Evolutionary conservation across 2,888 invertebrate species (phyloP).

Genomic region (Acheta domesticus): DNA sequence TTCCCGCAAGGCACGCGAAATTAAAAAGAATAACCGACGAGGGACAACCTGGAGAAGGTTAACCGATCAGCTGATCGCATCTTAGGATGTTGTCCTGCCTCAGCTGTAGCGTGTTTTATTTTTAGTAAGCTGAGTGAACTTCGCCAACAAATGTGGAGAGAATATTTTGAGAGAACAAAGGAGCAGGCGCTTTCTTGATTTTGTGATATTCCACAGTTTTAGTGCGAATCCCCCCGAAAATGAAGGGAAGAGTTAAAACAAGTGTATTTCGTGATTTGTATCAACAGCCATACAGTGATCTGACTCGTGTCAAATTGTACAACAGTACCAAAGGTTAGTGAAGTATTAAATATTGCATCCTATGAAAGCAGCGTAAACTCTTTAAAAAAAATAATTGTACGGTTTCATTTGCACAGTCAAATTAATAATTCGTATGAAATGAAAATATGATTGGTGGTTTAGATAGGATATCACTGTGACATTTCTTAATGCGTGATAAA

Average conservation of each 20-base stretch:
- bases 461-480: too few relatives aligned
- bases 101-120: constrained; percentile 24
- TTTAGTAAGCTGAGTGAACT: constrained; percentile 19
- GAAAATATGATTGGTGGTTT: too few relatives aligned
- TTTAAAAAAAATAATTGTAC: too few relatives aligned
- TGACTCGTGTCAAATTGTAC: constrained; percentile 43
- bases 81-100: constrained; percentile 5
- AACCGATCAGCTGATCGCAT: not conserved
- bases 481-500: too few relatives aligned
- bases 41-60: not conserved
- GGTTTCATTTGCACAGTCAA: too few relatives aligned
- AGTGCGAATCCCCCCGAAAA: constrained; percentile 23
- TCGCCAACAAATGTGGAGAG: not conserved
- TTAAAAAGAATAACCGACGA: too few relatives aligned
- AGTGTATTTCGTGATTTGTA: constrained; percentile 46
- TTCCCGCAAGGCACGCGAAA: too few relatives aligned
- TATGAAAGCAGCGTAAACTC: too few relatives aligned
- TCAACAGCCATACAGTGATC: constrained; percentile 52
- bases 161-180: constrained; percentile 10
- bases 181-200: not conserved
- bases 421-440: too few relatives aligned
- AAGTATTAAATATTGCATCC: too few relatives aligned
- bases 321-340: constrained; percentile 46
- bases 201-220: not conserved
- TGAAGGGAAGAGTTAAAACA: constrained; percentile 33